Conservation (phyloP, 2,888 invertebrate species). For the Zelleria hepariella region DNA sequence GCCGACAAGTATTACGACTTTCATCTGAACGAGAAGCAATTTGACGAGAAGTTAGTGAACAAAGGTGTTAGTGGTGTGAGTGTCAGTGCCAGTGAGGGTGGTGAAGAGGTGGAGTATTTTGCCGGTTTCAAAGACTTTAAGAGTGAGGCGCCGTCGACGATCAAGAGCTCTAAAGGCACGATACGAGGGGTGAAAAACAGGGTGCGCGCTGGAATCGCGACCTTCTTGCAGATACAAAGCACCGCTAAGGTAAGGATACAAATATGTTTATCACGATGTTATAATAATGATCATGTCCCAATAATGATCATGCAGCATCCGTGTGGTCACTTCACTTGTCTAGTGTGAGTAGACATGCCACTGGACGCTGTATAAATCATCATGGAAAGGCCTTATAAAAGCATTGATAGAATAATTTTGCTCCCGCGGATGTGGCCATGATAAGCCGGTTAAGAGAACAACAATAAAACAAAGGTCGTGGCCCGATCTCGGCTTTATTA, state of each 20-base stretch:
- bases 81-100: constrained; percentile 53
- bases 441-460: too few relatives aligned
- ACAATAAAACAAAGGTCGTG: too few relatives aligned
- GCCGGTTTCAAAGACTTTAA: constrained; percentile 85
- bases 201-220: constrained; percentile 94
- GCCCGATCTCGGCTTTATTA: too few relatives aligned
- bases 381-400: too few relatives aligned
- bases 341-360: too few relatives aligned
- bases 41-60: constrained; percentile 51
- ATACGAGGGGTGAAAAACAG: constrained; percentile 95
- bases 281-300: too few relatives aligned
- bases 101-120: constrained; percentile 77
- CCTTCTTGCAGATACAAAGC: constrained; percentile 89
- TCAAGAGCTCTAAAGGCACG: constrained; percentile 92
- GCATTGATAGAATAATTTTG: too few relatives aligned
- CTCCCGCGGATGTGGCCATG: too few relatives aligned
- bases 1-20: constrained; percentile 87
- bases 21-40: constrained; percentile 82
- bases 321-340: too few relatives aligned
- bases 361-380: too few relatives aligned
- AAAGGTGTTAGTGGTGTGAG: constrained; percentile 55
- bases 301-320: too few relatives aligned
- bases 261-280: too few relatives aligned
- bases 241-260: constrained; percentile 83
- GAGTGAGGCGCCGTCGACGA: constrained; percentile 78